These are phyloP conservation scores for Gouania willdenowi DNA, from an alignment of 2,797 vertebrate species.

Conservation along the genomic window DNA sequence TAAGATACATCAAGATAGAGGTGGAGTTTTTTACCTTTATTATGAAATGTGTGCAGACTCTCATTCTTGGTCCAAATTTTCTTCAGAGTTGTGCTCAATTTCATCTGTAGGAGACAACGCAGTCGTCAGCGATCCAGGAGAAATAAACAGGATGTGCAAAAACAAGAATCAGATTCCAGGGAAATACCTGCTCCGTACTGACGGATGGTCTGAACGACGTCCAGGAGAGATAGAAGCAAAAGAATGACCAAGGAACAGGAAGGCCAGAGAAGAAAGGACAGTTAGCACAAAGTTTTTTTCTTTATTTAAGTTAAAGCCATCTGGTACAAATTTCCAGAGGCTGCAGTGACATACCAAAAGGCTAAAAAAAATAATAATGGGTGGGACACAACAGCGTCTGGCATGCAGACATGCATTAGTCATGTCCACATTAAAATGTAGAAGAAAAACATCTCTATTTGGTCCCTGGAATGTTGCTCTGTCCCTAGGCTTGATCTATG, in stretches of 20 bases:
- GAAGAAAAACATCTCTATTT: too few species aligned
- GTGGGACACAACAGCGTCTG: conserved; percentile 8
- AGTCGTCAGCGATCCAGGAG: neutral
- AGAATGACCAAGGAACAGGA: too few species aligned
- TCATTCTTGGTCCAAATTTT: conserved; percentile 29
- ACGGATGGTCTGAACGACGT: conserved; percentile 81
- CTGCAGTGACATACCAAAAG: conserved; percentile 11
- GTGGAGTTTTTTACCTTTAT: conserved; percentile 37
- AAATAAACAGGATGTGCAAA: too few species aligned
- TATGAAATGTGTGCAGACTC: conserved; percentile 23
- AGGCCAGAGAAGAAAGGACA: neutral
- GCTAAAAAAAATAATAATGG: conserved; percentile 12
- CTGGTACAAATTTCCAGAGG: conserved; percentile 5
- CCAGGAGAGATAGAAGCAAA: neutral
- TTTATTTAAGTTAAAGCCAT: conserved; percentile 21
- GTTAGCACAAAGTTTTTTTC: conserved; percentile 7
- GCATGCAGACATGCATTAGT: conserved; percentile 4
- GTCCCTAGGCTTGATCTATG: neutral
- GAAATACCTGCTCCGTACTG: conserved; percentile 78
- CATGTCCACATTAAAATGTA: too few species aligned
- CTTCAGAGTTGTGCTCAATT: conserved; percentile 40
- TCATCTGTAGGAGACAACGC: conserved; percentile 66
- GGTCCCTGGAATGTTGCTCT: too few species aligned
- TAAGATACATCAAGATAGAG: too few species aligned
- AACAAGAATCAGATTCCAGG: too few species aligned